Conservation (phyloP, 2,888 invertebrate genomes). For the Pterobdella sp. region DNA sequence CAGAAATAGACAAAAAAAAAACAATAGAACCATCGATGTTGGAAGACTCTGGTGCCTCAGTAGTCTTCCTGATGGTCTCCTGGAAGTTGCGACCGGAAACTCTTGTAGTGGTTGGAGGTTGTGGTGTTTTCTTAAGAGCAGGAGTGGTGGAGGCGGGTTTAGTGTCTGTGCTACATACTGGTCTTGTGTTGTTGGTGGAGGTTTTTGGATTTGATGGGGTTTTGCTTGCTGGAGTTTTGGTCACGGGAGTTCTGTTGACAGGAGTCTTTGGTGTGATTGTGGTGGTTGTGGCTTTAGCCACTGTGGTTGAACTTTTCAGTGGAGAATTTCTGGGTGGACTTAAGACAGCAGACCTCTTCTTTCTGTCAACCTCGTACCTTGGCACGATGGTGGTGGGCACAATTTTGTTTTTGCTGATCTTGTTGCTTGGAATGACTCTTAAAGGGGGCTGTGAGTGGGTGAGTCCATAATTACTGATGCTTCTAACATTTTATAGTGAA, state of each 20-base stretch:
- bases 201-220: neutral
- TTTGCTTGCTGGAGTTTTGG: neutral
- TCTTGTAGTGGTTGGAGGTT: neutral
- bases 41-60: too few species aligned
- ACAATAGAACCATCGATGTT: too few species aligned
- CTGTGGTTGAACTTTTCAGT: neutral
- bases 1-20: too few species aligned
- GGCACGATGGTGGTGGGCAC: neutral
- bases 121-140: neutral
- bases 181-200: neutral
- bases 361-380: neutral
- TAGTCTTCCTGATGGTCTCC: too few species aligned
- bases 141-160: neutral
- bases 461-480: too few species aligned
- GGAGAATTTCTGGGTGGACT: neutral
- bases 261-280: neutral
- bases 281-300: neutral
- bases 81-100: too few species aligned
- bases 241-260: neutral
- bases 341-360: neutral
- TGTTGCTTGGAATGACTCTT: conserved; percentile 5
- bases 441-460: neutral
- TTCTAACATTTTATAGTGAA: too few species aligned
- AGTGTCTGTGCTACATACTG: neutral
- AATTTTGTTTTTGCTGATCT: conserved; percentile 2